Base-by-base conservation (phyloP, 2,797 vertebrate genomes). In the Epinephelus coioides region DNA sequence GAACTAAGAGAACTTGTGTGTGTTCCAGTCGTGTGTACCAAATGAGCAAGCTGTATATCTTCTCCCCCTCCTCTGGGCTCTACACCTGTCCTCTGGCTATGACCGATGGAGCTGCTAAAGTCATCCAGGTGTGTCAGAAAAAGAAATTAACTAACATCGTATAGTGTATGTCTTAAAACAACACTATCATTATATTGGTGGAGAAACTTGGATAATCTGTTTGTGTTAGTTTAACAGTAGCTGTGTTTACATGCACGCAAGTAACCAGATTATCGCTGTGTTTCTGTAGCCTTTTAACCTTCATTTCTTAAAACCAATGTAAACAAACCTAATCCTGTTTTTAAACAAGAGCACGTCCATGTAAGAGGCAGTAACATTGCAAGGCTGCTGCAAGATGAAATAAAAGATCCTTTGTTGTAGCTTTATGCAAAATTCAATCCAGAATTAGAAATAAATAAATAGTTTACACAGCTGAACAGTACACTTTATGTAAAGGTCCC, bases 51-150 rank as follows among this genome's bases (percentile, higher is more conserved):
- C 69, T 98, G 63, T 97, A 96, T 89, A 85, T 98, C 73, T 97
- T 93, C 76, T 84, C 95, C 43, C 94, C 95, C 3, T 96, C 86
- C 30, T 95, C 97, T 76, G 97, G 96, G 46, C 84, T 96, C 15
- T 97, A 95, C 92, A 92, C 3, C 12, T 97, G 96, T 81, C 96
- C 97, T 5, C 93, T 98, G 74, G 97, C 97, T 84, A 97, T 98
- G 97, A 97, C 97, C 5, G 97, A 98, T 38, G 97, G 97, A 82
- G 97, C 97, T 30, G 96, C 97, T 62, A 97, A 97, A 94, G 97
- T 97, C 76, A 96, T 97, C 53, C 95, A 97, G 95, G 97, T 98
- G 64, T 86, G 91, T 79, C 25, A 73, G 17, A 60, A 73, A 63
- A 69, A 53, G 23, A 51, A 46, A 10, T 47, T 2, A 23, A 56